Percentiles rank a stretch among this genome's conserved stretches.
These are phyloP conservation scores for Actinemys pallida DNA, from an alignment of 2,113 vertebrate genomes.

Conservation along the genomic window DNA sequence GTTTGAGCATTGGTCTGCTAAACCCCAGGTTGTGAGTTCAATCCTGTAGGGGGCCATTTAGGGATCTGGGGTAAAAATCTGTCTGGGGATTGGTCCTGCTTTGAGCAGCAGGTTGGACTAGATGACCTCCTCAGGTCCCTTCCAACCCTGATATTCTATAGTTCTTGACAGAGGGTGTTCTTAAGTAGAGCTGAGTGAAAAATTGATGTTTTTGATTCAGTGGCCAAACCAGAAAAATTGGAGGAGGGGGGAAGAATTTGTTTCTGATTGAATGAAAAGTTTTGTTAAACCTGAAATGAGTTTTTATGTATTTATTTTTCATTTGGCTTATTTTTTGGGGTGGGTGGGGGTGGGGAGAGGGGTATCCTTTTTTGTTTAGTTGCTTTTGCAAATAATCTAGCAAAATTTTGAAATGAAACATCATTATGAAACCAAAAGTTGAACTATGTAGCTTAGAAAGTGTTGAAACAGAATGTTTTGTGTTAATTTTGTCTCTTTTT, in stretches of 20 bases:
- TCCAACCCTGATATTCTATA: no score
- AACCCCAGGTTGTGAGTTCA: no score
- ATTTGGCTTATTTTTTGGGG: not conserved
- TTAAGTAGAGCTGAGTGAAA: not conserved
- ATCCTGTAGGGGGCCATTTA: no score
- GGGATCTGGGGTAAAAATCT: no score
- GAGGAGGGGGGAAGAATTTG: not conserved
- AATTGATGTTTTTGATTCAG: not conserved
- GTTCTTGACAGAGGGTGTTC: not conserved
- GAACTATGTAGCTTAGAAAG: not conserved
- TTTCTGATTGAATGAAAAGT: not conserved
- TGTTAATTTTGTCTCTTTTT: not conserved
- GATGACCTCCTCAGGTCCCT: no score
- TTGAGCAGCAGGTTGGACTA: no score
- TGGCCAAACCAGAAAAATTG: not conserved
- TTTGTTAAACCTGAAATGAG: not conserved
- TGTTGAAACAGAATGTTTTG: not conserved
- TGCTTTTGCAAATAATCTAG: not conserved
- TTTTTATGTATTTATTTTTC: not conserved
- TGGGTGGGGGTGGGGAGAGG: no score
- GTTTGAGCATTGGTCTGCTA: no score
- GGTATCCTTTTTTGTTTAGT: not conserved
- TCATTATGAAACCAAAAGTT: not conserved
- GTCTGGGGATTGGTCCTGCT: no score
- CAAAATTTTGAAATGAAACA: not conserved